These are phyloP conservation scores for Paramormyrops hopkinsi DNA, from an alignment of 2,797 vertebrate species.

Conservation along the genomic window DNA sequence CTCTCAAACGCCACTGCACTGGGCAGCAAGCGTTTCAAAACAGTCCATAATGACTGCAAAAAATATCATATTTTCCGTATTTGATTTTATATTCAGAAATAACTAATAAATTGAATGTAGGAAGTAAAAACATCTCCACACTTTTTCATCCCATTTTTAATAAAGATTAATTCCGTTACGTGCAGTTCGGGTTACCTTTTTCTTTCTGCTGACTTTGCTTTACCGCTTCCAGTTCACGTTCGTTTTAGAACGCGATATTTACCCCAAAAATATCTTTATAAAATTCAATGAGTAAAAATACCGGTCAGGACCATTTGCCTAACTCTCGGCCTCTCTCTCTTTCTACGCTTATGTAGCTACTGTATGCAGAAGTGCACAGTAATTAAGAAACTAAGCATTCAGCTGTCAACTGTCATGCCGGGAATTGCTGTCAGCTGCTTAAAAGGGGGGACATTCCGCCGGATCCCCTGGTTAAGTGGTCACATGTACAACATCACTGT, in stretches of 20 bases:
- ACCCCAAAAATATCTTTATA: background rate
- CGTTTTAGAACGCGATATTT: background rate
- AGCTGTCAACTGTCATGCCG: background rate
- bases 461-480: background rate
- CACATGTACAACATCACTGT: background rate
- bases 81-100: background rate
- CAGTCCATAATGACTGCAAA: background rate
- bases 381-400: background rate
- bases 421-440: background rate
- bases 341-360: background rate
- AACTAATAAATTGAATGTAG: background rate
- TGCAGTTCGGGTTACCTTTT: background rate
- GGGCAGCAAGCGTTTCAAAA: background rate
- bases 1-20: background rate
- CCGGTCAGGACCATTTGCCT: background rate
- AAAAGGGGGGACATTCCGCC: background rate
- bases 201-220: background rate
- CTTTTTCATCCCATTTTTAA: background rate
- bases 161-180: background rate
- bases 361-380: background rate
- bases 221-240: background rate
- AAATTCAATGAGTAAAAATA: background rate
- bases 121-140: background rate
- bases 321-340: background rate
- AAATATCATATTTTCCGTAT: background rate